Evolutionary conservation across 2,888 invertebrate genomes (phyloP).

Genomic region (Esperia sulphurella): DNA sequence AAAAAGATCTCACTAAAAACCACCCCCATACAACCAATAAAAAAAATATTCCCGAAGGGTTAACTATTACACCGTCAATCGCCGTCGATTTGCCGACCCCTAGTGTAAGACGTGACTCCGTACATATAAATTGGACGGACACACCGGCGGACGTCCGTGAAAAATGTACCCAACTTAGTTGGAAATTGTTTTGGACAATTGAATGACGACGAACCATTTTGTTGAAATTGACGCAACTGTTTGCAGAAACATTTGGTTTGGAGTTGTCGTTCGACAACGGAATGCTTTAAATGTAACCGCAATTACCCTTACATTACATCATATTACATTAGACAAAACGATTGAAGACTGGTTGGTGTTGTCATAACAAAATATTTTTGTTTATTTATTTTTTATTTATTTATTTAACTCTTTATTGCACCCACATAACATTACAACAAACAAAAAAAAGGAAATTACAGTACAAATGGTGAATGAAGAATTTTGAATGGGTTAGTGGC

Average conservation of each 20-base stretch:
- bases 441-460: no score
- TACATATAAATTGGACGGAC: constrained; percentile 6
- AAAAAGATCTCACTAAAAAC: no score
- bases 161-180: constrained; percentile 5
- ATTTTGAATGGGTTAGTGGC: no score
- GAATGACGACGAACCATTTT: background rate
- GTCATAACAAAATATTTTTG: no score
- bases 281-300: no score
- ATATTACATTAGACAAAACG: no score
- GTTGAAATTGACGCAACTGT: background rate
- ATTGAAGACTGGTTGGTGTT: no score
- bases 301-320: background rate
- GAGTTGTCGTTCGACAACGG: background rate
- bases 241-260: background rate
- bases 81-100: constrained; percentile 3
- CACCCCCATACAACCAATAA: background rate
- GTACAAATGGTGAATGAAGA: no score
- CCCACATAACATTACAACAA: no score
- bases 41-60: constrained; percentile 4
- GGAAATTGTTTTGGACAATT: constrained; percentile 7
- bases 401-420: no score
- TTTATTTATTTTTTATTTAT: no score
- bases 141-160: background rate
- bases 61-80: constrained; percentile 1
- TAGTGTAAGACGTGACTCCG: constrained; percentile 5